Base-by-base conservation (phyloP, 2,797 vertebrate genomes). In the Manis crassicaudata region DNA sequence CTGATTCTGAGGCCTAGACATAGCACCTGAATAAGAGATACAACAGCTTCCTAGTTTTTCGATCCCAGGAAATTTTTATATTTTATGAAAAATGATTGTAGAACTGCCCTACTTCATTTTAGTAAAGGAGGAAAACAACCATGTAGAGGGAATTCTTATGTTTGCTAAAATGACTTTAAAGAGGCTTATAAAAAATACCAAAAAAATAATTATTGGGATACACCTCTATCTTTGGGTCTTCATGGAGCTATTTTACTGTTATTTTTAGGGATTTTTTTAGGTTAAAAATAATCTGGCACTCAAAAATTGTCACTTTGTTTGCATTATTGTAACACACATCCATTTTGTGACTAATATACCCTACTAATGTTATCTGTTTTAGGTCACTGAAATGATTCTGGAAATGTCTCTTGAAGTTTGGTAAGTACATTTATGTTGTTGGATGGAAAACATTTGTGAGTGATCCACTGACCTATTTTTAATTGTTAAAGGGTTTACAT, bases 401-500 rank as follows among this genome's bases (percentile, higher is more conserved):
- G 99, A 99, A 96, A 98, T 99, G 98, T 98, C 97, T 27, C 97
- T 99, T 98, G 99, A 99, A 98, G 99, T 99, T 91, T 99, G 99
- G 99, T 99, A 99, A 90, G 99, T 99, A 97, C 96, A 56, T 90
- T n/a, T 4, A 68, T 60, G 94, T 67, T 6, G 6, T 58, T 85
- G 16, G 56, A n/a, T 88, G 8, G 46, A 79, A 90, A 84, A 37
- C 81, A 89, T 16, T 46, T 90, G 23, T 52, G 54, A 86, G 11
- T 68, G 50, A 68, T 27, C 4, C 3, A 46, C 37, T 54, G 23
- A 72, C 23, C 84, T 76, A 70, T 75, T 96, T 96, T 88, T 70
- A 10, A 43, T 67, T 92, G 2, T 73, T 92, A 35, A 88, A 81
- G 8, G 60, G 12, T 40, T 35, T 65, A 7, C 12, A 85, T 63